Evolutionary conservation across 2,797 vertebrate genomes (phyloP), one percentile per base, ranked within the genome.

Genomic region (Scarus forsteni): DNA sequence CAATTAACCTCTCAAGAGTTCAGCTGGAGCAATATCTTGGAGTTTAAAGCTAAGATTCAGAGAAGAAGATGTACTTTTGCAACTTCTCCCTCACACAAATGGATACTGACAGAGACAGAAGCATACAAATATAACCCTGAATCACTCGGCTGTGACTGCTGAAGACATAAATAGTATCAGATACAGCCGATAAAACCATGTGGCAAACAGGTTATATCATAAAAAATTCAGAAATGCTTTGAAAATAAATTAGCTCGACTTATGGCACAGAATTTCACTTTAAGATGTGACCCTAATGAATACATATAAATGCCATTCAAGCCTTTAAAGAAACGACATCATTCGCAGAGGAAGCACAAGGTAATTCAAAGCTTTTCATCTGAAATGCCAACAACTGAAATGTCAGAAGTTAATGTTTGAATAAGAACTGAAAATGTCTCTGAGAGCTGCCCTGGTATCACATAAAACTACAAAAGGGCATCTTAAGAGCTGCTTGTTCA

Each of bases 21-120:
- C 78, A 81, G 74, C 77, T 79, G 73, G 68, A 85, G 86, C 67
- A 56, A 82, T 77, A 62, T 67, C 76, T 63, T 11, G 38, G 45
- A 86, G 81, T 90, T 87, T 82, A 85, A 89, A 88, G 73, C 56
- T 60, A 57, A 77, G 70, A 73, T 60, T 56, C 44, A 1, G n/a
- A 40, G 27, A 51, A 75, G 67, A 53, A 39, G 13, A 39, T 58
- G 27, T 44, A 16, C 67, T 81, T 80, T 84, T 83, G 70, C 36
- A 0, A 27, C 53, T 49, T 61, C 59, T 76, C 61, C 79, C 65
- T 80, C 43, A 39, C 44, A 75, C 61, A 85, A 84, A 87, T 66
- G 62, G 72, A 80, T 68, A 61, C 53, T 74, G 69, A 87, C 65
- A 63, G 70, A 64, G 40, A 66, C 18, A 82, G 71, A 74, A 63